phyloP scores from a whole-genome alignment of 2,797 vertebrate genomes.

The Scomberomorus guttatus region DNA sequence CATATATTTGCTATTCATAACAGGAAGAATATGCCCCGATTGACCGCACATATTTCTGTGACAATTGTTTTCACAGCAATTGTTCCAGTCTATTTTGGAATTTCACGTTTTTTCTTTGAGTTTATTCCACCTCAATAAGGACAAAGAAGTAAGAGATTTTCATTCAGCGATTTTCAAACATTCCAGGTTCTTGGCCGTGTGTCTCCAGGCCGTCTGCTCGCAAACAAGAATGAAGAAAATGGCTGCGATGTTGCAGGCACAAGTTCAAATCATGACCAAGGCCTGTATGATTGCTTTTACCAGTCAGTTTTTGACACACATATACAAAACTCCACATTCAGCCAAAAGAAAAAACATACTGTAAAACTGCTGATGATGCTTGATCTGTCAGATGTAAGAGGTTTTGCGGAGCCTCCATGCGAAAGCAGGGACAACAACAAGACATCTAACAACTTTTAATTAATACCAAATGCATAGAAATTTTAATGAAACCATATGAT shows the following conservation, averaged over 20 bases:
- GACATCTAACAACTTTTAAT: slow-evolving; percentile 32
- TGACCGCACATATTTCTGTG: slow-evolving; percentile 71
- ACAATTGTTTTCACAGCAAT: slow-evolving; percentile 79
- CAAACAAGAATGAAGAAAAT: slow-evolving; percentile 11
- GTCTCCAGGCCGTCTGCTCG: slow-evolving; percentile 10
- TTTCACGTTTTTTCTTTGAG: slow-evolving; percentile 55
- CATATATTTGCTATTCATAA: slow-evolving; percentile 81
- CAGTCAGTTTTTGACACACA: not conserved
- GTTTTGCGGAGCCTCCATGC: not conserved
- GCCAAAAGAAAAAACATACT: not conserved
- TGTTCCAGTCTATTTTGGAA: slow-evolving; percentile 77
- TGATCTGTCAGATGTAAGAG: not conserved
- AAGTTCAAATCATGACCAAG: not conserved
- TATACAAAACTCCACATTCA: not conserved
- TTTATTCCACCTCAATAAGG: slow-evolving; percentile 70
- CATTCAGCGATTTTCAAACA: slow-evolving; percentile 53
- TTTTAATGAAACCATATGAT: slow-evolving; percentile 12
- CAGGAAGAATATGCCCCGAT: slow-evolving; percentile 71
- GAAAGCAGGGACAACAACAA: slow-evolving; percentile 2
- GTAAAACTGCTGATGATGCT: not conserved
- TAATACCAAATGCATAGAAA: slow-evolving; percentile 21
- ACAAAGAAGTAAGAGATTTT: slow-evolving; percentile 57
- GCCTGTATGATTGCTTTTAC: slow-evolving; percentile 4
- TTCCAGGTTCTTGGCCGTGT: slow-evolving; percentile 29
- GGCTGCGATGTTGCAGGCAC: not conserved